These are phyloP conservation scores for Ophion ventricosus DNA, from an alignment of 2,888 invertebrate species.

Conservation along the genomic window DNA sequence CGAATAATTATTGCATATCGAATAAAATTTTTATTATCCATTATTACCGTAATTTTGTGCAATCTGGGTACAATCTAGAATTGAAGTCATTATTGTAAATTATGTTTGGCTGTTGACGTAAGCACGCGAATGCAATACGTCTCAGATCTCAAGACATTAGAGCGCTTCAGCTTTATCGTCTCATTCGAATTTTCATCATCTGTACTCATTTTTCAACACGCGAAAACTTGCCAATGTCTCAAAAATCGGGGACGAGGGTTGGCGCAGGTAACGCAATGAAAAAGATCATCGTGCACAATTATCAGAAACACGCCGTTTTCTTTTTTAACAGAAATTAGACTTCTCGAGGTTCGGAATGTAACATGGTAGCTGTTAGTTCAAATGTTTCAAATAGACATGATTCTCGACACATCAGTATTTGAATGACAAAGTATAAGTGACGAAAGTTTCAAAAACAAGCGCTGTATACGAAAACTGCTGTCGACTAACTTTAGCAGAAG, in stretches of 20 bases:
- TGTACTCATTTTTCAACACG: constrained; percentile 9
- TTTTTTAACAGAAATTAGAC: background rate
- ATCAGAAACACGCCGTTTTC: background rate
- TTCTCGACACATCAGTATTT: background rate
- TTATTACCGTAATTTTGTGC: no score
- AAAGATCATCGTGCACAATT: background rate
- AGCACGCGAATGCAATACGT: background rate
- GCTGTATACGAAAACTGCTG: background rate
- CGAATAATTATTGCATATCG: no score
- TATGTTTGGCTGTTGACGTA: background rate
- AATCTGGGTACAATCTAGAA: no score
- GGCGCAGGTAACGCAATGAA: constrained; percentile 16
- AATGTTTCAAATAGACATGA: background rate
- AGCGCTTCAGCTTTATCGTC: constrained; percentile 6
- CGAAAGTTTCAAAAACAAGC: background rate
- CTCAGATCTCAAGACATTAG: background rate
- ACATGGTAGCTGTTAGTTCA: background rate
- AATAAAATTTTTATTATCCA: no score
- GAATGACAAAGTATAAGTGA: background rate
- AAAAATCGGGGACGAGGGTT: background rate
- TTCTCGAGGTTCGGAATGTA: background rate
- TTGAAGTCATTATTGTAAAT: background rate
- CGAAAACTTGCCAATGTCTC: constrained; percentile 5
- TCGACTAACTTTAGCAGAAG: background rate
- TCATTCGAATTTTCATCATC: constrained; percentile 1